Conservation (phyloP, 2,888 invertebrate species). For the Cerceris rybyensis region DNA sequence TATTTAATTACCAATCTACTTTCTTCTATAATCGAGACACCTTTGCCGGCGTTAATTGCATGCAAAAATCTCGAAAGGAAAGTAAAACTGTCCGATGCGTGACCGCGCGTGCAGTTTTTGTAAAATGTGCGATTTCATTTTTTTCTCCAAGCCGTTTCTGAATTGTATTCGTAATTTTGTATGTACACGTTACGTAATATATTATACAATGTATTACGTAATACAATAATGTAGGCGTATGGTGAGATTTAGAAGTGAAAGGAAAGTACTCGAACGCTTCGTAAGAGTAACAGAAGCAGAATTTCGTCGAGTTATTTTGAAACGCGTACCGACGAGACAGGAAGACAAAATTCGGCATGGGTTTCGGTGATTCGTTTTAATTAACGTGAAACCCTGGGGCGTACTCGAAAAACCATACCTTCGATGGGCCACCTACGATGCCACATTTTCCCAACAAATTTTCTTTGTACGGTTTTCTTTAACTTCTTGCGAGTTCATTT, state of each 20-base stretch:
- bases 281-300: conserved; percentile 36
- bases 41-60: too few relatives aligned
- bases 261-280: conserved; percentile 37
- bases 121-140: background rate
- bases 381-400: conserved; percentile 38
- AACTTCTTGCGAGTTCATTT: too few relatives aligned
- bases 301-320: conserved; percentile 36
- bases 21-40: too few relatives aligned
- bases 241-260: conserved; percentile 43
- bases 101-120: background rate
- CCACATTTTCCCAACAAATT: background rate
- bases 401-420: background rate
- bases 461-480: too few relatives aligned
- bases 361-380: conserved; percentile 66
- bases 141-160: background rate
- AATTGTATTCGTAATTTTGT: background rate
- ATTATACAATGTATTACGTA: conserved; percentile 46
- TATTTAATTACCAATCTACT: too few relatives aligned
- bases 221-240: conserved; percentile 21
- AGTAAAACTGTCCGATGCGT: too few relatives aligned
- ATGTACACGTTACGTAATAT: conserved; percentile 34
- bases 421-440: background rate
- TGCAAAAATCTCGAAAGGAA: too few relatives aligned
- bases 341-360: conserved; percentile 73
- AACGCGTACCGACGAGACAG: conserved; percentile 44